Conservation (phyloP, 1,140 invertebrate species). For the Bombus breviceps region DNA sequence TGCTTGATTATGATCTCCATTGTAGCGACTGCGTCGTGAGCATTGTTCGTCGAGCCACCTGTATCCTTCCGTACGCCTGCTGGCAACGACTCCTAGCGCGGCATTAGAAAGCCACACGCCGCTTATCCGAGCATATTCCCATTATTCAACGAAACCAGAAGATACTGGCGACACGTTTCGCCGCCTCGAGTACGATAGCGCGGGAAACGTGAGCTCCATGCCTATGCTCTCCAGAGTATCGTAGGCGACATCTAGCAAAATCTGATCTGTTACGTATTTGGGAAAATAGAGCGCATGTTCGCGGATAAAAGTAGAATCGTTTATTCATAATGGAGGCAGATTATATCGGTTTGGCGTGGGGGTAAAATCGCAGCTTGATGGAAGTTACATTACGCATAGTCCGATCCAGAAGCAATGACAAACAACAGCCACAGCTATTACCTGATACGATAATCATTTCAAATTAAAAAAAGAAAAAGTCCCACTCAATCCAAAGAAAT, state of each 20-base stretch:
- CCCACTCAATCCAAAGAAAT: too few relatives aligned
- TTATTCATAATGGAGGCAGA: background rate
- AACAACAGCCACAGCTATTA: too few relatives aligned
- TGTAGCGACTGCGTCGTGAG: conserved; percentile 72
- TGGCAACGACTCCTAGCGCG: background rate
- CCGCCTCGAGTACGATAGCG: conserved; percentile 11
- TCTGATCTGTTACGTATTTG: background rate
- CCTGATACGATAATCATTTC: too few relatives aligned
- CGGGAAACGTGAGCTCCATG: conserved; percentile 3
- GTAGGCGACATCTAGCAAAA: background rate
- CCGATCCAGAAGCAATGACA: too few relatives aligned
- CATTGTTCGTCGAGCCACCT: conserved; percentile 72
- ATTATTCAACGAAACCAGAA: conserved; percentile 45
- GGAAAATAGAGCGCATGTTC: background rate
- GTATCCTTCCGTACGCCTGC: conserved; percentile 36
- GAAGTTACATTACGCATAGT: background rate
- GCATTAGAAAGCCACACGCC: conserved; percentile 35
- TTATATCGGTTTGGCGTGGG: background rate
- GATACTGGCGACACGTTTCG: background rate
- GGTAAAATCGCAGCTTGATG: background rate
- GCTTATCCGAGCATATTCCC: conserved; percentile 32
- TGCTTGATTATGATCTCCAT: conserved; percentile 77
- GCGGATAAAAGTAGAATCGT: background rate
- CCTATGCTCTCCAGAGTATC: background rate
- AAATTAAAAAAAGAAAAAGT: too few relatives aligned